These are phyloP conservation scores for Chelmon rostratus DNA, from an alignment of 2,797 vertebrate species.

Conservation along the genomic window DNA sequence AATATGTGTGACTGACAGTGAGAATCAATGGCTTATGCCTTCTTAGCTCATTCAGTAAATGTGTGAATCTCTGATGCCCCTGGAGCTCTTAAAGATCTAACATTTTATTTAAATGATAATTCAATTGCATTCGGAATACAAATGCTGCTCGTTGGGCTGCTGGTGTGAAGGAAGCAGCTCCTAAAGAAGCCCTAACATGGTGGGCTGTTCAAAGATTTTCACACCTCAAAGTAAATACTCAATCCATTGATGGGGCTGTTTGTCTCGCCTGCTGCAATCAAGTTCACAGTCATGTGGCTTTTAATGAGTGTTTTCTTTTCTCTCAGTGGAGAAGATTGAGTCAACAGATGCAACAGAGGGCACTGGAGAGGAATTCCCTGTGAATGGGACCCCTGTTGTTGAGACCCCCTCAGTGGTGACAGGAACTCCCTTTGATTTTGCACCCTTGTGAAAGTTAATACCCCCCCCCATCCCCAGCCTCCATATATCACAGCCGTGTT, in stretches of 20 bases:
- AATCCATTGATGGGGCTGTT: constrained; percentile 73
- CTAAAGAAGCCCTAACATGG: constrained; percentile 73
- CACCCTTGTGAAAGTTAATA: constrained; percentile 88
- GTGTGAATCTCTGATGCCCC: constrained; percentile 58
- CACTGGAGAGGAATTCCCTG: constrained; percentile 79
- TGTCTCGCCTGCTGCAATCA: constrained; percentile 84
- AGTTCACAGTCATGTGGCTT: constrained; percentile 88
- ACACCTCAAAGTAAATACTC: constrained; percentile 84
- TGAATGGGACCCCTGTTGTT: constrained; percentile 86
- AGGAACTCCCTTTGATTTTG: constrained; percentile 89
- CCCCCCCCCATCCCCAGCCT: constrained; percentile 66
- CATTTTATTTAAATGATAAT: constrained; percentile 81
- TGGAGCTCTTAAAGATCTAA: constrained; percentile 64
- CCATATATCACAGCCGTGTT: constrained; percentile 85
- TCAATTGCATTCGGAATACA: constrained; percentile 65
- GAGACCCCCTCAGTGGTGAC: constrained; percentile 82
- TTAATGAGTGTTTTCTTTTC: constrained; percentile 86
- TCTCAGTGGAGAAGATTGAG: constrained; percentile 81
- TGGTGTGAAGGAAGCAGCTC: constrained; percentile 75
- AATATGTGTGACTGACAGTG: constrained; percentile 14
- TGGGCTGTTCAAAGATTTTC: constrained; percentile 81
- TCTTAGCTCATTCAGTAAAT: constrained; percentile 58
- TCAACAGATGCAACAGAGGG: constrained; percentile 83
- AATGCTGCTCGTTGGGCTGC: constrained; percentile 76
- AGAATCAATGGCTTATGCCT: constrained; percentile 33